Conservation (phyloP, 2,113 vertebrate genomes). For the Platysternon megacephalum region DNA sequence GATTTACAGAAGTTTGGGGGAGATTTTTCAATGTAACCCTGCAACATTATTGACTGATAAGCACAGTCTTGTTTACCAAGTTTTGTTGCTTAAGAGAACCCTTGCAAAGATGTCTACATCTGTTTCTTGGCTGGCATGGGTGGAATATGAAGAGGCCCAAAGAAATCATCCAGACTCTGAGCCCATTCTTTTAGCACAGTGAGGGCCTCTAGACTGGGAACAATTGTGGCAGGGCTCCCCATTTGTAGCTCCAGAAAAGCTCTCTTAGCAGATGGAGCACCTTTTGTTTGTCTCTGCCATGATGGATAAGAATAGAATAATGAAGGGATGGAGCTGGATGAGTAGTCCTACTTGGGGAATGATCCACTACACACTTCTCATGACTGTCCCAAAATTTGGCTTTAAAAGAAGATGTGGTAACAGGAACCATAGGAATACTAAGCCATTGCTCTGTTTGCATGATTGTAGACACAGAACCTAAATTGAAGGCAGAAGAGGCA, state of each 20-base stretch:
- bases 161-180: not conserved
- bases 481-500: not conserved
- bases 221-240: not conserved
- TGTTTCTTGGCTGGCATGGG: not conserved
- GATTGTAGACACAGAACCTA: not conserved
- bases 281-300: not conserved
- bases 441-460: not conserved
- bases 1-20: not conserved
- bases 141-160: not conserved
- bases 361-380: not conserved
- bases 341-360: not conserved
- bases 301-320: not conserved
- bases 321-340: not conserved
- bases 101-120: not conserved
- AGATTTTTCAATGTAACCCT: not conserved
- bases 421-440: not conserved
- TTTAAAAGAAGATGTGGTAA: not conserved
- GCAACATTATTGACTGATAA: not conserved
- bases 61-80: not conserved
- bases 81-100: not conserved
- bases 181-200: not conserved
- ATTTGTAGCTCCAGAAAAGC: not conserved
- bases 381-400: not conserved
- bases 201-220: not conserved
- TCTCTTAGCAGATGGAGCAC: not conserved